phyloP scores from a whole-genome alignment of 2,113 vertebrate genomes.

The Ceyx margarethae region DNA sequence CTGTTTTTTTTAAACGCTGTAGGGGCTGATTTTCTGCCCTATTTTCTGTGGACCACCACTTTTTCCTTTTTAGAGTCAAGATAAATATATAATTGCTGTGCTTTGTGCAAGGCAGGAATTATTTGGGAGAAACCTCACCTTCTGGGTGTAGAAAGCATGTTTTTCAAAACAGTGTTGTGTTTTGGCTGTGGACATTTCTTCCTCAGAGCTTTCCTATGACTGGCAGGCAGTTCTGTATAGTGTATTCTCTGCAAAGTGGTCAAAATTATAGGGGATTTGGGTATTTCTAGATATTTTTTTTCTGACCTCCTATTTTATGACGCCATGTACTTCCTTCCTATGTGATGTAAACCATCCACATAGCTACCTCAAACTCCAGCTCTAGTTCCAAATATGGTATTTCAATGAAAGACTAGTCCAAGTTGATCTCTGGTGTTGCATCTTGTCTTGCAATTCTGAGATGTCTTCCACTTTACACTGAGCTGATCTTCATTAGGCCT shows the following conservation, averaged over 20 bases:
- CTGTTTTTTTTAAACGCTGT: background rate
- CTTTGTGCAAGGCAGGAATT: background rate
- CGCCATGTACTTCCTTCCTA: rapidly evolving
- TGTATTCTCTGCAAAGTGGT: background rate
- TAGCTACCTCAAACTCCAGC: background rate
- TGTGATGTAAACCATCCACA: background rate
- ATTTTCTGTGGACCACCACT: background rate
- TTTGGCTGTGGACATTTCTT: background rate
- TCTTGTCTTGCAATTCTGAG: background rate
- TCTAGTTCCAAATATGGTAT: background rate
- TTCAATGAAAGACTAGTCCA: background rate
- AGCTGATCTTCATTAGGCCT: background rate
- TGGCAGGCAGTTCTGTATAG: background rate
- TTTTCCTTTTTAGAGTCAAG: background rate
- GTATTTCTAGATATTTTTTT: background rate
- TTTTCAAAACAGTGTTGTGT: background rate
- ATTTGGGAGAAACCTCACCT: background rate
- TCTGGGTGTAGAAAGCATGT: rapidly evolving
- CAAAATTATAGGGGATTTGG: background rate
- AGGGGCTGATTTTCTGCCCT: background rate
- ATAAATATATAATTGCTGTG: background rate
- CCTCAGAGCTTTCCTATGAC: background rate
- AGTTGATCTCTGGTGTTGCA: background rate
- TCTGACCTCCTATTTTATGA: background rate
- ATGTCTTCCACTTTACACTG: background rate